A percentile compares a stretch with the other conserved stretches of the same genome.
phyloP scores from a whole-genome alignment of 2,113 vertebrate species.

The Erpornis zantholeuca region DNA sequence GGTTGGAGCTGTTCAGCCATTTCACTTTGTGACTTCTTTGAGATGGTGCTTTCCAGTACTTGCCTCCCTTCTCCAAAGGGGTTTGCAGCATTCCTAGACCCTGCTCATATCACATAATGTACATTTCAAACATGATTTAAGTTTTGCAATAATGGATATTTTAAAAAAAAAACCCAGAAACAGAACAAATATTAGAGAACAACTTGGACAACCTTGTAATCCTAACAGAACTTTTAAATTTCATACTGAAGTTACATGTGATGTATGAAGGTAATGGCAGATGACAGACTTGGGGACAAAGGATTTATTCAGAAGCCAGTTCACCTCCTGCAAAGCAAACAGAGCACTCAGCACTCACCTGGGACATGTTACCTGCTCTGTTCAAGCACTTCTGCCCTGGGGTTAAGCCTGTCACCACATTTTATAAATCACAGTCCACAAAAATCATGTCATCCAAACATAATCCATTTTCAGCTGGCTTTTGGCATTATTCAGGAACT shows the following conservation, averaged over 20 bases:
- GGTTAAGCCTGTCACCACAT: background rate
- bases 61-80: fast-evolving
- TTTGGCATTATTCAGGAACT: background rate
- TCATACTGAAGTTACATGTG: background rate
- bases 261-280: background rate
- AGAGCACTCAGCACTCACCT: background rate
- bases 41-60: background rate
- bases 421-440: background rate
- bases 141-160: background rate
- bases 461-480: background rate
- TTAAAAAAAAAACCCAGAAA: no score
- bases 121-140: background rate
- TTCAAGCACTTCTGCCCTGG: background rate
- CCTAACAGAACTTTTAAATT: background rate
- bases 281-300: background rate
- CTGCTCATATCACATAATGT: background rate
- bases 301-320: background rate
- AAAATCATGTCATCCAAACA: background rate
- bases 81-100: background rate
- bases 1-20: background rate
- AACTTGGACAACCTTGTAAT: background rate
- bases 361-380: background rate
- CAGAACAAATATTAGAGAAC: background rate
- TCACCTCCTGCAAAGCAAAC: background rate
- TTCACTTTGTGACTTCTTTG: background rate